These are phyloP conservation scores for Penelope pileata DNA, from an alignment of 2,113 vertebrate genomes.

Conservation along the genomic window DNA sequence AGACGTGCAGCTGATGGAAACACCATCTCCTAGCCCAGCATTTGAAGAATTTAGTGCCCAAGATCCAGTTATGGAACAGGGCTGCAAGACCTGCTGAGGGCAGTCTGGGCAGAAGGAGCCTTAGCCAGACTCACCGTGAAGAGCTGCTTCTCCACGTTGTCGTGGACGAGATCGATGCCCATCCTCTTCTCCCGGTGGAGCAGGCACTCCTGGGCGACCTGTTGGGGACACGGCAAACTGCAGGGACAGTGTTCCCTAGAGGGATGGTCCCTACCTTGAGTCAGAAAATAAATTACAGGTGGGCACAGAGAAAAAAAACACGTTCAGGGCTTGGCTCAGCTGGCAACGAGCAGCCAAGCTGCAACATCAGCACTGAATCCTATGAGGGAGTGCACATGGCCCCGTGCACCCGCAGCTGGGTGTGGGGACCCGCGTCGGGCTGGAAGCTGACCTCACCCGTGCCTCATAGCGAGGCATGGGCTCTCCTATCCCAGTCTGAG, in stretches of 20 bases:
- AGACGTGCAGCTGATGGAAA: background rate
- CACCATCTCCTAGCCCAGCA: background rate
- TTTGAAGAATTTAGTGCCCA: background rate
- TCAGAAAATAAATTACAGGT: background rate
- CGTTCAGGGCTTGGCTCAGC: background rate
- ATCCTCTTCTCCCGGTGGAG: constrained; percentile 94
- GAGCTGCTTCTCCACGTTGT: constrained; percentile 88
- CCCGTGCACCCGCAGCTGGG: background rate
- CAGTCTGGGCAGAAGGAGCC: background rate
- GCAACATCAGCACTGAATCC: background rate
- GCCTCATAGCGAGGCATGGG: accelerated
- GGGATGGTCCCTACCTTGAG: background rate
- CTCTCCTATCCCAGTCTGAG: background rate
- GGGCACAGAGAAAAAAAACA: background rate
- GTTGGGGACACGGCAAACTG: background rate
- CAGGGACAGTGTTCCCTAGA: background rate
- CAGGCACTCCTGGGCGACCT: constrained; percentile 93
- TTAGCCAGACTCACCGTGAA: constrained; percentile 77
- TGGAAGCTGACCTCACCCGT: background rate
- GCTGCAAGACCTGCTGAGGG: background rate
- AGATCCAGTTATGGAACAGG: background rate
- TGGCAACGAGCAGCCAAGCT: accelerated
- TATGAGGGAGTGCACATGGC: background rate
- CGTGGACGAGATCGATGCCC: constrained; percentile 91
- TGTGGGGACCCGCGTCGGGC: background rate